A percentile compares a stretch with the other conserved stretches of the same genome.
These are phyloP conservation scores for Apodemus speciosus DNA, from an alignment of 2,113 vertebrate genomes.

Conservation along the genomic window DNA sequence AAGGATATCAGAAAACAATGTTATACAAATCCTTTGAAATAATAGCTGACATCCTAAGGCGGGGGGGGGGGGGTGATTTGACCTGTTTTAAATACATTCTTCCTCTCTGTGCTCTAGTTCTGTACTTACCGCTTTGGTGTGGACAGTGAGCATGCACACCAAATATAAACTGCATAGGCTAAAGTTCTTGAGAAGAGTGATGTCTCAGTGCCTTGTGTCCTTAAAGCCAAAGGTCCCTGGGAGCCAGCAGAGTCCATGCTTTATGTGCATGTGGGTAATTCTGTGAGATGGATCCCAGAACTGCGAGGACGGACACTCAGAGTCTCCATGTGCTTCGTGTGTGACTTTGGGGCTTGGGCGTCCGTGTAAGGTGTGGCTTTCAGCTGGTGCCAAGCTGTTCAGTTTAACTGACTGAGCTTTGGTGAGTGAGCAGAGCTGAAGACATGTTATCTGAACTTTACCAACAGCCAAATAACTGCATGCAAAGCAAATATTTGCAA, in stretches of 20 bases:
- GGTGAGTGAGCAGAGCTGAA: neutral
- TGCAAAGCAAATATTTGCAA: constrained; percentile 32
- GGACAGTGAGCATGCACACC: constrained; percentile 18
- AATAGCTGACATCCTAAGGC: constrained; percentile 17
- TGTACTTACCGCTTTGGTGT: neutral
- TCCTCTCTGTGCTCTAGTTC: constrained; percentile 5
- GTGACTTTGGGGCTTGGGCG: neutral
- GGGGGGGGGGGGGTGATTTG: neutral
- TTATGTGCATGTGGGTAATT: neutral
- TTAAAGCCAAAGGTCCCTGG: constrained; percentile 60
- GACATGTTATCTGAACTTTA: neutral
- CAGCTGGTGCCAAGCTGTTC: neutral
- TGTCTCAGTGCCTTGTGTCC: constrained; percentile 18
- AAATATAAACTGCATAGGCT: neutral
- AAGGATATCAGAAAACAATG: constrained; percentile 40
- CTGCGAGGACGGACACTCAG: neutral
- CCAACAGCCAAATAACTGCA: neutral
- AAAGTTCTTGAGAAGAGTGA: constrained; percentile 26
- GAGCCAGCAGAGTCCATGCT: constrained; percentile 49
- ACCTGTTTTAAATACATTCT: neutral
- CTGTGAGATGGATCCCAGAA: constrained; percentile 54
- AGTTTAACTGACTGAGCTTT: neutral
- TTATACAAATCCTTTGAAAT: constrained; percentile 37
- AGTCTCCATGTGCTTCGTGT: neutral
- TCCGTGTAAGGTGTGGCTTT: constrained; percentile 18